Conservation (phyloP, 2,888 invertebrate genomes). For the Neoitamus cyanurus region DNA sequence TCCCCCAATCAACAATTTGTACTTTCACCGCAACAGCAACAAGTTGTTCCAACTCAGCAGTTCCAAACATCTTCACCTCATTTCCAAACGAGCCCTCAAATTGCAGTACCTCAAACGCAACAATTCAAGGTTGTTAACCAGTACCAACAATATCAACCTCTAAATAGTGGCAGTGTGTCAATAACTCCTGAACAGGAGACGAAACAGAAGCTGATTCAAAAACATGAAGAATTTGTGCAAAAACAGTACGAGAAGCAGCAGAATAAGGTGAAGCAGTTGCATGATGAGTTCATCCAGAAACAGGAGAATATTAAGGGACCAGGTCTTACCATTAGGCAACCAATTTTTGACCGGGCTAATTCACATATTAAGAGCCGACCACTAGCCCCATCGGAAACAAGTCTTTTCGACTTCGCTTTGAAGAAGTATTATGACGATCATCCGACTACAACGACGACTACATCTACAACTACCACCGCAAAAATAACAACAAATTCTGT, state of each 20-base stretch:
- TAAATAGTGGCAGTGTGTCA: background rate
- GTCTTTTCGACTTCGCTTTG: slow-evolving; percentile 74
- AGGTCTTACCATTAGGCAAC: slow-evolving; percentile 4
- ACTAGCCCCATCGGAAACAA: slow-evolving; percentile 72
- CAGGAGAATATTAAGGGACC: slow-evolving; percentile 73
- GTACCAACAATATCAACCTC: background rate
- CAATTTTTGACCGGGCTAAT: slow-evolving; percentile 32
- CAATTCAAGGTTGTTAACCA: slow-evolving; percentile 7
- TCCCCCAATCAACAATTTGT: slow-evolving; percentile 47
- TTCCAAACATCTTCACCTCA: slow-evolving; percentile 49
- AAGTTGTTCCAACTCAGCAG: slow-evolving; percentile 58
- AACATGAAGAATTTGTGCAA: slow-evolving; percentile 81
- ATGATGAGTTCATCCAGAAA: slow-evolving; percentile 76
- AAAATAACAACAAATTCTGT: slow-evolving; percentile 65
- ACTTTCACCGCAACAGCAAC: slow-evolving; percentile 56
- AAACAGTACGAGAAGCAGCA: slow-evolving; percentile 83
- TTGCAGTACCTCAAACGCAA: background rate
- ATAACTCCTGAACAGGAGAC: slow-evolving; percentile 72
- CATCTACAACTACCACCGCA: slow-evolving; percentile 74
- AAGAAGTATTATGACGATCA: slow-evolving; percentile 76
- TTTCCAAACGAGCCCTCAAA: slow-evolving; percentile 55
- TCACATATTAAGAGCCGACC: slow-evolving; percentile 59
- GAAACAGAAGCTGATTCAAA: slow-evolving; percentile 77
- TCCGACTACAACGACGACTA: slow-evolving; percentile 76
- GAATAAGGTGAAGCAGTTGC: slow-evolving; percentile 78